Evolutionary conservation across 2,888 invertebrate genomes (phyloP).

Genomic region (Sclerodermus sp.): DNA sequence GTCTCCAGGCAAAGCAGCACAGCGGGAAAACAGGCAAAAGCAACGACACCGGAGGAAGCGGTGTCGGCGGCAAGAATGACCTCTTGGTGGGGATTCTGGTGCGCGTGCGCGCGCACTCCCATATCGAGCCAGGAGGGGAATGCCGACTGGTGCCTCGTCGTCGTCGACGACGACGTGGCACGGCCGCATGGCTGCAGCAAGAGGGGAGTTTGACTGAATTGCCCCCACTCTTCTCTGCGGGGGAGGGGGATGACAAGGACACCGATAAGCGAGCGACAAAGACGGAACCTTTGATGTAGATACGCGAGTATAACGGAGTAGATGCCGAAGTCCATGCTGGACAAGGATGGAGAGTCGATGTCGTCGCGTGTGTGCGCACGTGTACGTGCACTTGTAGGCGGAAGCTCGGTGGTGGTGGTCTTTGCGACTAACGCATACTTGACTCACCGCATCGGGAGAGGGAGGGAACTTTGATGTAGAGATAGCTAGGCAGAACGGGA

Average conservation of each 20-base stretch:
- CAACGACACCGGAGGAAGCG: constrained; percentile 52
- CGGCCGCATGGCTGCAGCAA: constrained; percentile 21
- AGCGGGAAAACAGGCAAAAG: constrained; percentile 12
- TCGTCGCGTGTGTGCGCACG: too few relatives aligned
- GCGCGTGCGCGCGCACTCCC: constrained; percentile 31
- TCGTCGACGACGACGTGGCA: constrained; percentile 31
- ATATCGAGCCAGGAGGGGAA: constrained; percentile 37
- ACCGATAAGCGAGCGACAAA: constrained; percentile 1
- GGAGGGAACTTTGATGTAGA: constrained; percentile 1
- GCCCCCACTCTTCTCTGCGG: neutral
- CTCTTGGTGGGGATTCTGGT: constrained; percentile 52
- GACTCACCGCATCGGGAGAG: neutral
- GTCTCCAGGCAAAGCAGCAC: constrained; percentile 18
- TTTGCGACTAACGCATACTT: too few relatives aligned
- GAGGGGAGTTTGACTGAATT: neutral
- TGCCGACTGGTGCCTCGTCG: constrained; percentile 36
- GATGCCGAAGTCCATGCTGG: too few relatives aligned
- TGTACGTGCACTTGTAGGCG: too few relatives aligned
- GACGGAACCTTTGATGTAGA: neutral
- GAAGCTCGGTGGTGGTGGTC: too few relatives aligned
- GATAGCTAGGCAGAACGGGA: constrained; percentile 16
- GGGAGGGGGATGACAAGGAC: constrained; percentile 1
- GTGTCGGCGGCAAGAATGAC: constrained; percentile 59
- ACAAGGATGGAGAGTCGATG: too few relatives aligned
- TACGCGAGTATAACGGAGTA: too few relatives aligned